Evolutionary conservation across 2,888 invertebrate species (phyloP), one percentile per base, ranked within the genome.

Genomic region (Pyrochroa serraticornis): DNA sequence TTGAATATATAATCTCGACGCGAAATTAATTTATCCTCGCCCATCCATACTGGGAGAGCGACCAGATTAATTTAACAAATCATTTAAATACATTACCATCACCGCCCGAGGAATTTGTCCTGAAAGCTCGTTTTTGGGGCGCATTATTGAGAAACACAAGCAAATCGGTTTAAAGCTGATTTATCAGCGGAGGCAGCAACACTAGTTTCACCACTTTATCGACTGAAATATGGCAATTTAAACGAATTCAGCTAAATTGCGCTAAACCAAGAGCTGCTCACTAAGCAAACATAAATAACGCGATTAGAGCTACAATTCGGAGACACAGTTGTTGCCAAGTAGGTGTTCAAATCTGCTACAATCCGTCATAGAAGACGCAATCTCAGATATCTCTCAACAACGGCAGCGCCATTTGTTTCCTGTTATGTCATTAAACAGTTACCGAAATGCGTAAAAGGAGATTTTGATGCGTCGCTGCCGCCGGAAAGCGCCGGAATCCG

Each of bases 1-100:
- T 48, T 53, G 58, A 52, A 57, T 57, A 57, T 51, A 57, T 57
- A 57, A 57, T 39, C 42, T 48, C 32, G 10, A 36, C 22, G 31
- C 31, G 22, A 9, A 41, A 41, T 41, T 41, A 31, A 41, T 9
- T 41, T 41, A 41, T 9, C 9, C 41, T n/a, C 8, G 9, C 7
- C 6, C 22, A 39, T 22, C 22, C 22, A 5, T 22, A 2, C 22
- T 22, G 22, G 22, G 22, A 22, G 22, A 22, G 22, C 22, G 22
- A 22, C 22, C 22, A 22, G 22, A 22, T 22, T 22, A 22, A 22
- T 22, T 22, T 22, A 22, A 22, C 22, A 22, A 22, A 22, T 22
- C 22, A 22, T 22, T 22, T 22, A 50, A 47, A 36, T 47, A 47
- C 36, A 47, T 37, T 47, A 37, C 33, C 35, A 38, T 9, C 35